Evolutionary conservation across 35 echinoderm and acorn worm species (phyloP).

Genomic region (Ptychodera flava): DNA sequence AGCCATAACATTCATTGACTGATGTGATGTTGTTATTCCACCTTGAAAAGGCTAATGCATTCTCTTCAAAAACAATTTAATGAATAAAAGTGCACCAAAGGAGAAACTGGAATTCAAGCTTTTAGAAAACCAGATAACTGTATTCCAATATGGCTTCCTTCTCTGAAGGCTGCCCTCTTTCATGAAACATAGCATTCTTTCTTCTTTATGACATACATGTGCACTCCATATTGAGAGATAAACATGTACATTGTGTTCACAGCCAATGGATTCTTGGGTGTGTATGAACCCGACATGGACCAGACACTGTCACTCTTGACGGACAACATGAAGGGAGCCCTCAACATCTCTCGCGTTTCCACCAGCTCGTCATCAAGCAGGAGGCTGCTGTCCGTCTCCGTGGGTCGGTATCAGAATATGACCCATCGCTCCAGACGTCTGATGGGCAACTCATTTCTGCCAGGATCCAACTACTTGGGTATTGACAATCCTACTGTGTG

Average conservation of each 20-base stretch:
- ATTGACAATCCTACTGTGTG: constrained; percentile 82
- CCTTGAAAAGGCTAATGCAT: too few relatives aligned
- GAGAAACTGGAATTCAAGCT: too few relatives aligned
- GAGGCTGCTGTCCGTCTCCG: not conserved
- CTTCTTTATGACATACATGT: too few relatives aligned
- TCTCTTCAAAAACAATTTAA: too few relatives aligned
- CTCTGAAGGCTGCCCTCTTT: too few relatives aligned
- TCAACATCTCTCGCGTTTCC: constrained; percentile 38
- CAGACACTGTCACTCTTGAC: constrained; percentile 34
- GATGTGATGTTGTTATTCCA: too few relatives aligned
- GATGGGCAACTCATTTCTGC: constrained; percentile 23
- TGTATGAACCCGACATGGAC: constrained; percentile 54
- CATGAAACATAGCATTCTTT: too few relatives aligned
- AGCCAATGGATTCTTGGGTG: constrained; percentile 67
- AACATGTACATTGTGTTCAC: not conserved
- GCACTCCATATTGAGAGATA: too few relatives aligned
- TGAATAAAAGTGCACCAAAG: too few relatives aligned
- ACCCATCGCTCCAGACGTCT: constrained; percentile 36
- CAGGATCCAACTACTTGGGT: constrained; percentile 42
- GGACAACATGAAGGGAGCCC: constrained; percentile 61
- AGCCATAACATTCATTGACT: too few relatives aligned
- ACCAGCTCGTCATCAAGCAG: constrained; percentile 14
- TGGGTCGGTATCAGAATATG: constrained; percentile 18
- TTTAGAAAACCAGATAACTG: too few relatives aligned
- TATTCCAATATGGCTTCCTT: too few relatives aligned